Percentiles rank a stretch among this genome's conserved stretches.
Conservation (phyloP, 1,140 invertebrate genomes). For the Drosophila littoralis region DNA sequence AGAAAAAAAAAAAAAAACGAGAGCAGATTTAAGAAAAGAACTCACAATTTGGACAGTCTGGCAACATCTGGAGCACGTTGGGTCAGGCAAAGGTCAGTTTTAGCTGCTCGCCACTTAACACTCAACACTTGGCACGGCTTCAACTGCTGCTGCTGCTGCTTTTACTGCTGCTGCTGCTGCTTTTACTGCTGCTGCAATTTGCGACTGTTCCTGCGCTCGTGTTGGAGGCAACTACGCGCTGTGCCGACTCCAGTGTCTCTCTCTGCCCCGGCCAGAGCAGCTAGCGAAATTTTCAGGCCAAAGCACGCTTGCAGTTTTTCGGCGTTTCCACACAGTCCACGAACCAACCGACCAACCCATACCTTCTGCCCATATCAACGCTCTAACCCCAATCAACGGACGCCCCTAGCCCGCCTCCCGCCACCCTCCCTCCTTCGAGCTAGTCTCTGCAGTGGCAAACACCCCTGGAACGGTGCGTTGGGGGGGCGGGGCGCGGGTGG, state of each 20-base stretch:
- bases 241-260: conserved; percentile 12
- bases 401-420: neutral
- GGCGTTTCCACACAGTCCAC: conserved; percentile 11
- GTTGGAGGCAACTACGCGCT: conserved; percentile 65
- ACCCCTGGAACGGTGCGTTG: conserved; percentile 17
- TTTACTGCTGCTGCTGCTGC: neutral
- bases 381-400: neutral
- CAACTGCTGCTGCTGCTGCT: neutral
- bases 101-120: neutral
- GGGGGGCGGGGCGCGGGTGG: conserved; percentile 4
- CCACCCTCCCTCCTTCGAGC: neutral
- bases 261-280: conserved; percentile 7
- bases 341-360: neutral
- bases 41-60: conserved; percentile 1
- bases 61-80: neutral
- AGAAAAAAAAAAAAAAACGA: neutral
- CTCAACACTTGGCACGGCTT: neutral
- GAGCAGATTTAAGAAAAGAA: neutral
- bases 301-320: conserved; percentile 64
- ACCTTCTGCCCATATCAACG: neutral
- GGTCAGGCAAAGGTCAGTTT: neutral
- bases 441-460: conserved; percentile 1
- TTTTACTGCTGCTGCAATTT: conserved; percentile 28
- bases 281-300: conserved; percentile 19
- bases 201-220: conserved; percentile 71